Base-by-base conservation (phyloP, 2,888 invertebrate genomes). In the Lymantria dispar region DNA sequence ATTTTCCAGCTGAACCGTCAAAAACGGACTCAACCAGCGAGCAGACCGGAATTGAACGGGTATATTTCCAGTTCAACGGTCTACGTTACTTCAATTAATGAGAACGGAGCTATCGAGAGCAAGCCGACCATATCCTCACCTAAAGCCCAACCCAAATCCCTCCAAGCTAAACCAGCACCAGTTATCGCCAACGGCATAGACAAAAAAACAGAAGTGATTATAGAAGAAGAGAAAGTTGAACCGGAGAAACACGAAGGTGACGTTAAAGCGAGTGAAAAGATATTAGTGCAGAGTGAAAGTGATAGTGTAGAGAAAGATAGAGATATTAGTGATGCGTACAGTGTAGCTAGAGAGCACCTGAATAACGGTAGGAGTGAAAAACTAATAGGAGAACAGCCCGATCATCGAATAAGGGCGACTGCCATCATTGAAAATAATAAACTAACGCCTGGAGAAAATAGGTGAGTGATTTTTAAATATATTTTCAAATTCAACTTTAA, bases 61-160 rank as follows among this genome's bases (percentile, higher is more conserved):
- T 94, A 96, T 78, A 95, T 96, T 74, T 95, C 95, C 78, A 95
- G 95, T 78, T 95, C 95, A 51, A 95, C 96, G 50, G 96, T 96
- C 65, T 96, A 96, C 92, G 96, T 96, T 64, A 96, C 96, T 59
- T 96, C 96, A 63, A 94, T 95, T 46, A 88, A 87, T 81, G 91
- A 91, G 67, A 88, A 92, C 83, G 87, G 91, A 55, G 78, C 91
- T 10, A 87, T 90, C 69, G 88, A 91, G 57, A 84, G 79, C 61
- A 88, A 90, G 56, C 90, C 91, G 0, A 87, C 85, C 3, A 88
- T 86, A 71, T 87, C 90, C 7, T 90, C 90, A 8, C 89, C 91
- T 0, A 91, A 90, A 71, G 80, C 87, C 11, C 85, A 81, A 56
- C 90, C 87, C 1, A 92, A 87, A 68, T 85, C 85, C 38, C 74